Evolutionary conservation across 2,113 vertebrate species (phyloP).

Genomic region (Larimichthys crocea): DNA sequence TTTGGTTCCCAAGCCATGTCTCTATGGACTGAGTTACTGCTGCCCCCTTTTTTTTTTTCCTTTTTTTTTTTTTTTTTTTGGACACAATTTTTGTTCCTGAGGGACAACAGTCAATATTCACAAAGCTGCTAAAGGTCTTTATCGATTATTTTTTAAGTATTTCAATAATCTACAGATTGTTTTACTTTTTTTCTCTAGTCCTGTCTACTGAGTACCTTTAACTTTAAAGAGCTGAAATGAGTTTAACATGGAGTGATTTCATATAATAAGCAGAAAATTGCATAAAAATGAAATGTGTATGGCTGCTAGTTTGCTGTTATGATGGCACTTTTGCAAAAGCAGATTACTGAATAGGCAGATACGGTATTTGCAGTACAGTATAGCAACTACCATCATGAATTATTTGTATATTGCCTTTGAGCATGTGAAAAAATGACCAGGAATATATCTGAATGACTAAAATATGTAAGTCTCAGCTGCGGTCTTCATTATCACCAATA

Average conservation of each 20-base stretch:
- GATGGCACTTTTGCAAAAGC: not conserved
- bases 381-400: not conserved
- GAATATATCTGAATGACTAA: too few relatives aligned
- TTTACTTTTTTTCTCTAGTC: too few relatives aligned
- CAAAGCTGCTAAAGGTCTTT: not conserved
- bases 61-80: too few relatives aligned
- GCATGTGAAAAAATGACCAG: too few relatives aligned
- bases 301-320: not conserved
- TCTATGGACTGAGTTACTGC: too few relatives aligned
- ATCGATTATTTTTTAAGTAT: not conserved
- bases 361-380: not conserved
- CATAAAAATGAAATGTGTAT: not conserved
- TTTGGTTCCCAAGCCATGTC: too few relatives aligned
- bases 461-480: too few relatives aligned
- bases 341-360: not conserved
- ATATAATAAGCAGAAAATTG: too few relatives aligned
- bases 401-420: too few relatives aligned
- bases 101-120: not conserved
- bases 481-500: too few relatives aligned
- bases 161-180: not conserved
- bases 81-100: not conserved
- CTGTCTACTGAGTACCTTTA: too few relatives aligned
- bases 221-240: not conserved
- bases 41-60: too few relatives aligned
- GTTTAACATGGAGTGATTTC: not conserved